A percentile compares a stretch with the other conserved stretches of the same genome.
Evolutionary conservation across 2,888 invertebrate genomes (phyloP).

Genomic region (Trissolcus brochymenae): DNA sequence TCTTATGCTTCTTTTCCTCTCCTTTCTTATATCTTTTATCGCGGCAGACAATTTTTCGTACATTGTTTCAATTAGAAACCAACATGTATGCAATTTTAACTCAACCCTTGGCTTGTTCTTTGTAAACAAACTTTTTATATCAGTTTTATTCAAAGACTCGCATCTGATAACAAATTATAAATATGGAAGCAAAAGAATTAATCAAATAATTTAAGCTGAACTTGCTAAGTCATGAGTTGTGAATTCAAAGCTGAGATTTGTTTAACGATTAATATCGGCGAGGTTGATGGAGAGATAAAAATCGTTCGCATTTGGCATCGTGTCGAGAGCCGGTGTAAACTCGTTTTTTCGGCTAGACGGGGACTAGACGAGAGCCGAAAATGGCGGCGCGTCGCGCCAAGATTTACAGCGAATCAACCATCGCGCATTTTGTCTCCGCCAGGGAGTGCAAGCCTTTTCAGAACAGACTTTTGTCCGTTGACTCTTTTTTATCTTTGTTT

Average conservation of each 20-base stretch:
- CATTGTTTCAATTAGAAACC: too few relatives aligned
- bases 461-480: slow-evolving; percentile 10
- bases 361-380: slow-evolving; percentile 36
- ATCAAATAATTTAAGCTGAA: too few relatives aligned
- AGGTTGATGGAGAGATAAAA: slow-evolving; percentile 11
- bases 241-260: background rate
- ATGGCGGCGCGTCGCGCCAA: slow-evolving; percentile 24
- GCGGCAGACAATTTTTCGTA: too few relatives aligned
- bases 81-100: too few relatives aligned
- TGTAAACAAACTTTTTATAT: too few relatives aligned
- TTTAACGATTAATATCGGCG: slow-evolving; percentile 1
- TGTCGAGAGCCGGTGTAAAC: slow-evolving; percentile 7
- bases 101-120: too few relatives aligned
- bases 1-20: background rate
- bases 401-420: slow-evolving; percentile 21
- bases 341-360: slow-evolving; percentile 25
- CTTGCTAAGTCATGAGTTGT: background rate
- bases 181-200: too few relatives aligned
- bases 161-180: too few relatives aligned
- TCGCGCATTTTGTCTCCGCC: slow-evolving; percentile 16
- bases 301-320: slow-evolving; percentile 2
- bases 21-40: background rate
- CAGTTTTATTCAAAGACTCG: too few relatives aligned
- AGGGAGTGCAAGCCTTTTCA: background rate
- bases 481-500: slow-evolving; percentile 8